Base-by-base conservation (phyloP, 2,113 vertebrate genomes). In the Tenrec ecaudatus region DNA sequence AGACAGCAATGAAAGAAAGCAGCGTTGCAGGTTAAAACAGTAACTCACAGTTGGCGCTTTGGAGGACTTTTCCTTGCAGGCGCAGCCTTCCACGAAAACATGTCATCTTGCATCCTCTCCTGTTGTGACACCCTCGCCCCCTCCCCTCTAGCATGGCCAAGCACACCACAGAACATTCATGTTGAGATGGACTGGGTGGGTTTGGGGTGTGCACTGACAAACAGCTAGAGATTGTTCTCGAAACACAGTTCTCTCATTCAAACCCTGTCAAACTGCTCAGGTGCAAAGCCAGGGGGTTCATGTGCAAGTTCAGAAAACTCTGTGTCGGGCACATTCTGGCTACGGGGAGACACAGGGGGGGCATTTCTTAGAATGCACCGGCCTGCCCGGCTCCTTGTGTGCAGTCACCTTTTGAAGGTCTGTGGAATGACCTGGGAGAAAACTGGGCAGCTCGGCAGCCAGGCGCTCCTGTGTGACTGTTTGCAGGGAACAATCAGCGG, bases 381-480 rank as follows among this genome's bases (percentile, higher is more conserved):
- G 76, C 58, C 86, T 90, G 75, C 16, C 36, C 31, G 66, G 68
- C 84, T 40, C 47, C 25, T 80, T 4, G 0, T 29, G 53, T 82
- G 58, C 62, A 85, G 88, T 66, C 88, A 89, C 90, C 85, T 94
- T 93, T 76, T 94, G 85, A 94, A 91, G 86, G 93, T 19, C 71
- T 79, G 78, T 88, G 79, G 75, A 76, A 64, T 75, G 79, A 62
- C 66, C 58, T 31, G 31, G 23, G 64, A 86, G 82, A 27, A 94
- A 88, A 89, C 80, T 0, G 57, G 89, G 92, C 89, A 89, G 78
- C 77, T 92, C 16, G 16, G 84, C n/a, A 38, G 33, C 71, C 66
- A 88, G 83, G 58, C 76, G 57, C 71, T 90, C 68, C 83, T 79
- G 38, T 76, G 83, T 38, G 77, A 84, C 36, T 90, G 76, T 71